These are phyloP conservation scores for Egretta garzetta DNA, from an alignment of 2,113 vertebrate genomes.

Conservation along the genomic window DNA sequence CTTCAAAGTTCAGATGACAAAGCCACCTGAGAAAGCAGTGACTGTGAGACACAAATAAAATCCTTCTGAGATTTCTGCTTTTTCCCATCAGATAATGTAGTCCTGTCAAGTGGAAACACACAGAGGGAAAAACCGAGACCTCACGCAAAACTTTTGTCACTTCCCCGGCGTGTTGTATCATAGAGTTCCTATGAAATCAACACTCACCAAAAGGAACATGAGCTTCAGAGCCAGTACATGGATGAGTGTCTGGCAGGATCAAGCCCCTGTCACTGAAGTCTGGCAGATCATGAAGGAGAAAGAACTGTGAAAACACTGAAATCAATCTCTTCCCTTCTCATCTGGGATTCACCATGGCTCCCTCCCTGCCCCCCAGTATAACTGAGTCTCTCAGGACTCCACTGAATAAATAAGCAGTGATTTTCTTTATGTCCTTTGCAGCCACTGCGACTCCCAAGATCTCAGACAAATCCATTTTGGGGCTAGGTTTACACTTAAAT, in stretches of 20 bases:
- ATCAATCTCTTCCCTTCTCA: background rate
- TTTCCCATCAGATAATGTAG: background rate
- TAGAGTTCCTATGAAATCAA: background rate
- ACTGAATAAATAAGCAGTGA: background rate
- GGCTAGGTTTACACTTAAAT: background rate
- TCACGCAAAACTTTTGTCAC: background rate
- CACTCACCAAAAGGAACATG: fast-evolving
- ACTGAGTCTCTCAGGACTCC: background rate
- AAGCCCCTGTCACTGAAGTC: background rate
- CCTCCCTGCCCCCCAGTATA: background rate
- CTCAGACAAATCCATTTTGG: background rate
- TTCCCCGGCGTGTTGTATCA: background rate
- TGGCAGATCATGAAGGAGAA: background rate
- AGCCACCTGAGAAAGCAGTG: background rate
- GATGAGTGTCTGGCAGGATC: background rate
- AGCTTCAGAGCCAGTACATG: background rate
- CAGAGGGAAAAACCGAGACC: background rate
- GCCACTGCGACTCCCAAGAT: background rate
- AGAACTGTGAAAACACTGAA: background rate
- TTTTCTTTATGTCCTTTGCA: background rate
- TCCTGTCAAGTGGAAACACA: background rate
- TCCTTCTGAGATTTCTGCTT: background rate
- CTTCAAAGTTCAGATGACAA: background rate
- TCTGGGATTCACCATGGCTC: background rate
- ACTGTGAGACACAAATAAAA: background rate